These are phyloP conservation scores for Anolis carolinensis DNA, from an alignment of 2,113 vertebrate genomes.

Conservation along the genomic window DNA sequence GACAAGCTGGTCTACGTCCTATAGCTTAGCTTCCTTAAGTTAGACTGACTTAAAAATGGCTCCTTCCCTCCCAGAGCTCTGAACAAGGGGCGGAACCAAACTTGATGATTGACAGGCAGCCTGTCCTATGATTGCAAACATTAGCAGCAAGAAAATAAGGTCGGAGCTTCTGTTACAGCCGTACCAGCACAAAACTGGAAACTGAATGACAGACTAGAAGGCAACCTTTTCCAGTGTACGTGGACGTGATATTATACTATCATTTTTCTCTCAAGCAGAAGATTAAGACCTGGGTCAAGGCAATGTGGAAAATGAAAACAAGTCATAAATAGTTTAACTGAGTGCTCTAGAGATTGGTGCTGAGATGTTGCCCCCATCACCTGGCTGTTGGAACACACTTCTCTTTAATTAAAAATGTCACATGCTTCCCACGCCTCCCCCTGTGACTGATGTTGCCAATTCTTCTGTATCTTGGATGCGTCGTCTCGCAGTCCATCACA, in stretches of 20 bases:
- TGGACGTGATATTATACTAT: not conserved
- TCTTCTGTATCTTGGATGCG: conserved; percentile 44
- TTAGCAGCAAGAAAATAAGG: too few species aligned
- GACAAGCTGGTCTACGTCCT: too few species aligned
- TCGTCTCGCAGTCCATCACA: conserved; percentile 58
- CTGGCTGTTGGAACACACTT: conserved; percentile 24
- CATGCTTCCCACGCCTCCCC: not conserved
- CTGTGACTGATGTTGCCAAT: conserved; percentile 56
- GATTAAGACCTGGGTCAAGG: not conserved
- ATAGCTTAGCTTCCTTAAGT: too few species aligned
- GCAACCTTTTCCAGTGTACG: not conserved
- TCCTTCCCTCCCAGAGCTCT: too few species aligned
- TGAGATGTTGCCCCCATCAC: not conserved
- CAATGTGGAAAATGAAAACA: not conserved
- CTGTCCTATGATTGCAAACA: too few species aligned
- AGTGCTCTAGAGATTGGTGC: rapidly evolving
- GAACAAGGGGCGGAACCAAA: too few species aligned
- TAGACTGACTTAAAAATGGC: too few species aligned
- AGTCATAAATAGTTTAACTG: not conserved
- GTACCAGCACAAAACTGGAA: too few species aligned
- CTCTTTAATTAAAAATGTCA: conserved; percentile 57
- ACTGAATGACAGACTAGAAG: not conserved
- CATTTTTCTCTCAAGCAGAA: not conserved
- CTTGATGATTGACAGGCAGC: too few species aligned
- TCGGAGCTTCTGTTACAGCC: too few species aligned